These are phyloP conservation scores for Heterodera filipjevi DNA, from an alignment of 2,888 invertebrate genomes.

Conservation along the genomic window DNA sequence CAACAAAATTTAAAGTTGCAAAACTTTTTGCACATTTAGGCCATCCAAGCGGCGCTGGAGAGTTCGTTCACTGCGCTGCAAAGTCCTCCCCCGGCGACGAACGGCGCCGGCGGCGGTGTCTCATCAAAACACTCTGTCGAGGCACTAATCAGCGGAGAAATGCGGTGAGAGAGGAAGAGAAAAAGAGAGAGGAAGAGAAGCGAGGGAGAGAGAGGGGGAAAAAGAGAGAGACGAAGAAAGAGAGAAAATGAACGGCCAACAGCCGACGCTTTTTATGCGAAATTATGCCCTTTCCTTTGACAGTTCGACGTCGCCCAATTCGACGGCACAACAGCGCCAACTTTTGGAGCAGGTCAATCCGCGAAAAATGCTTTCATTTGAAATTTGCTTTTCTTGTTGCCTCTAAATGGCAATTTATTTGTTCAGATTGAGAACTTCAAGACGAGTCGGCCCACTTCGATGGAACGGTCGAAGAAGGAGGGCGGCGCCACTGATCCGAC, in stretches of 20 bases:
- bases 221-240: too few relatives aligned
- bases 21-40: not conserved
- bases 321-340: slow-evolving; percentile 10
- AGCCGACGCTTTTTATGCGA: too few relatives aligned
- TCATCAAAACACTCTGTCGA: slow-evolving; percentile 27
- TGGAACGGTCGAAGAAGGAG: slow-evolving; percentile 12
- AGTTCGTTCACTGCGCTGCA: slow-evolving; percentile 5
- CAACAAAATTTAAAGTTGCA: not conserved
- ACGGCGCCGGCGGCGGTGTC: slow-evolving; percentile 5
- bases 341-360: slow-evolving; percentile 6
- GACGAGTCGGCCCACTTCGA: slow-evolving; percentile 14
- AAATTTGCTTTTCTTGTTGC: not conserved
- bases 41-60: slow-evolving; percentile 6
- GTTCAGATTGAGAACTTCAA: slow-evolving; percentile 17
- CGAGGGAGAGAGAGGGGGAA: too few relatives aligned
- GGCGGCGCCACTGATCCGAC: not conserved
- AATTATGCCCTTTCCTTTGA: not conserved
- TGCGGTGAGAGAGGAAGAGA: not conserved
- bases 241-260: too few relatives aligned
- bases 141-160: slow-evolving; percentile 6
- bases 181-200: too few relatives aligned
- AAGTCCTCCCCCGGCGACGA: slow-evolving; percentile 13
- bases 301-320: not conserved
- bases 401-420: not conserved
- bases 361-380: not conserved